Percentiles rank a stretch among this genome's conserved stretches.
These are phyloP conservation scores for Camptogramma bilineatum DNA, from an alignment of 2,888 invertebrate genomes.

Conservation along the genomic window DNA sequence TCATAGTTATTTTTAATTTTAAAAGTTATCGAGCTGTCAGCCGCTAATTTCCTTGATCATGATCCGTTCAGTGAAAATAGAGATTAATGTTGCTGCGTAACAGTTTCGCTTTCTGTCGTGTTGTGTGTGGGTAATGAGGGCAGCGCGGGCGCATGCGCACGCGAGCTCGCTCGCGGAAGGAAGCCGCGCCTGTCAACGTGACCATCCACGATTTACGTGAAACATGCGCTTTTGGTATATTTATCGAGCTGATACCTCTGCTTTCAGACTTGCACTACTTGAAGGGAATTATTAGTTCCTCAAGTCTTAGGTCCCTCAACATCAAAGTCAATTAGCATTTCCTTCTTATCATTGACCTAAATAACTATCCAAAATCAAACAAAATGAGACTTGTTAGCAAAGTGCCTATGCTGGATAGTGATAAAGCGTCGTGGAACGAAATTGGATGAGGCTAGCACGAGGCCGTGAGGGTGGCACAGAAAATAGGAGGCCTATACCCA, in stretches of 20 bases:
- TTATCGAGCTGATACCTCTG: constrained; percentile 26
- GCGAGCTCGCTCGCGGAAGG: constrained; percentile 41
- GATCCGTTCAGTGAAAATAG: constrained; percentile 17
- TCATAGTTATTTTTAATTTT: constrained; percentile 14
- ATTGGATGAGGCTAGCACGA: too few species aligned
- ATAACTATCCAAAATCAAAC: too few species aligned
- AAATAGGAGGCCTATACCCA: too few species aligned
- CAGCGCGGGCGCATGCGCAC: constrained; percentile 19
- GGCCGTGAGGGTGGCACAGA: too few species aligned
- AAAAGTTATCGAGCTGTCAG: constrained; percentile 9
- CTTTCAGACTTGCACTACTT: neutral
- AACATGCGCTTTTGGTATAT: constrained; percentile 18
- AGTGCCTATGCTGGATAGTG: too few species aligned
- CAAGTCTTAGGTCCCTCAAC: too few species aligned
- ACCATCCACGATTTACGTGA: constrained; percentile 23
- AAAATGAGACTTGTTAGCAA: too few species aligned
- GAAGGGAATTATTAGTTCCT: too few species aligned
- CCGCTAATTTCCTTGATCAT: constrained; percentile 17
- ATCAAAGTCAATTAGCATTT: too few species aligned
- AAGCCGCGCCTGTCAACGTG: constrained; percentile 39
- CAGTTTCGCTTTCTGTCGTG: constrained; percentile 24
- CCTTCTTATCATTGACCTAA: too few species aligned
- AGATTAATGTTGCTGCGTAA: constrained; percentile 19
- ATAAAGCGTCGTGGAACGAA: too few species aligned
- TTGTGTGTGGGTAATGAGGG: constrained; percentile 18